A percentile compares a stretch with the other conserved stretches of the same genome.
These are phyloP conservation scores for Desoria tigrina DNA, from an alignment of 2,888 invertebrate species.

Conservation along the genomic window DNA sequence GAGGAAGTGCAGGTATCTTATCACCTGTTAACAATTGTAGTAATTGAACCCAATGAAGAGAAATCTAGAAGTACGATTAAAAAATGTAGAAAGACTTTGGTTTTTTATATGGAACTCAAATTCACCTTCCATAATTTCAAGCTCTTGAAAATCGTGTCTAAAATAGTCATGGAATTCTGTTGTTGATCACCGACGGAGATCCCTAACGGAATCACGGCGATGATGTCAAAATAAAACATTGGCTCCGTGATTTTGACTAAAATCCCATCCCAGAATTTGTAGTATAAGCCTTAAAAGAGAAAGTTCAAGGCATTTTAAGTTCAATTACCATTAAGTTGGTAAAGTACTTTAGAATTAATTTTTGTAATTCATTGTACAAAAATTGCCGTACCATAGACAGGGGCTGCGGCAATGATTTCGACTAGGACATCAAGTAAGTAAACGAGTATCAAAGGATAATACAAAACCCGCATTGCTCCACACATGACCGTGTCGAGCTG, in stretches of 20 bases:
- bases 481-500: constrained; percentile 28
- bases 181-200: background rate
- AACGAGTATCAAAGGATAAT: constrained; percentile 14
- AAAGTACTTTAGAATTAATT: too few relatives aligned
- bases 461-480: background rate
- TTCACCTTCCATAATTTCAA: constrained; percentile 43
- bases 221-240: constrained; percentile 42
- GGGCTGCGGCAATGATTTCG: constrained; percentile 46
- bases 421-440: constrained; percentile 43
- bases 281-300: constrained; percentile 37
- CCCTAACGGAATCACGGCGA: constrained; percentile 40
- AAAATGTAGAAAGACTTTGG: background rate
- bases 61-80: background rate
- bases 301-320: too few relatives aligned
- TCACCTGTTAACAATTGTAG: constrained; percentile 26
- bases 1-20: constrained; percentile 43
- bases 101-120: too few relatives aligned
- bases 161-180: constrained; percentile 7
- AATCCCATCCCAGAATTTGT: constrained; percentile 45
- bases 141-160: constrained; percentile 26
- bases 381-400: constrained; percentile 44
- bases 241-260: constrained; percentile 22
- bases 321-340: too few relatives aligned
- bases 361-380: too few relatives aligned
- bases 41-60: background rate